Conservation (phyloP, 2,888 invertebrate genomes). For the Trimorus sp. region DNA sequence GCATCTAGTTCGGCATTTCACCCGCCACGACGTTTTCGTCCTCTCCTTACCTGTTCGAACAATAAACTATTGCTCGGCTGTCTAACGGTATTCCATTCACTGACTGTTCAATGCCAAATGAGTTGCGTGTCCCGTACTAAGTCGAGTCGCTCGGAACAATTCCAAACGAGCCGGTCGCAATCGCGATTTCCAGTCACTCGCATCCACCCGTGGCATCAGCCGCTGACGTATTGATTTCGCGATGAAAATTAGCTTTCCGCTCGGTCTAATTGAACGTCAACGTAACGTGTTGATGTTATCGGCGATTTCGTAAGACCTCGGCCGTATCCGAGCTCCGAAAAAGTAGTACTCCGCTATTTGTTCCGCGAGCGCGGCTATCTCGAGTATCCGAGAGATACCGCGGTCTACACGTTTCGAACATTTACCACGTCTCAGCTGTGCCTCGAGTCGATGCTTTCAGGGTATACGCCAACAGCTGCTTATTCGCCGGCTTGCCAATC, state of each 20-base stretch:
- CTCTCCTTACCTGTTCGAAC: conserved; percentile 51
- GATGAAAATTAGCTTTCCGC: conserved; percentile 22
- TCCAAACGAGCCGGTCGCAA: conserved; percentile 32
- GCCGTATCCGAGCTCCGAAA: neutral
- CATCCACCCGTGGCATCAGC: conserved; percentile 4
- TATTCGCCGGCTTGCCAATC: conserved; percentile 60
- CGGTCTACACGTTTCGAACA: conserved; percentile 48
- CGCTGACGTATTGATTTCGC: conserved; percentile 19
- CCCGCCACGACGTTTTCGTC: conserved; percentile 20
- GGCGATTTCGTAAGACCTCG: conserved; percentile 15
- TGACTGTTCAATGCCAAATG: conserved; percentile 54
- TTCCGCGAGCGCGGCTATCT: conserved; percentile 39
- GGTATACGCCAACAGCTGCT: conserved; percentile 54
- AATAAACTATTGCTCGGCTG: conserved; percentile 59
- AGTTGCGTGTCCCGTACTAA: conserved; percentile 46
- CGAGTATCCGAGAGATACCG: conserved; percentile 36
- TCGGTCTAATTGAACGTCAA: neutral
- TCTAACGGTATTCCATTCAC: conserved; percentile 57
- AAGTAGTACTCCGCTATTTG: conserved; percentile 45
- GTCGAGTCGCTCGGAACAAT: conserved; percentile 39
- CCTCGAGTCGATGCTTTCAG: conserved; percentile 42
- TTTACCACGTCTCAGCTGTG: conserved; percentile 46
- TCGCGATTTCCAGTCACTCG: conserved; percentile 35
- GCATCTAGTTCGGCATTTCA: conserved; percentile 53
- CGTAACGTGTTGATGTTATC: conserved; percentile 24